phyloP scores from a whole-genome alignment of 2,113 vertebrate genomes.

The Zingel zingel region DNA sequence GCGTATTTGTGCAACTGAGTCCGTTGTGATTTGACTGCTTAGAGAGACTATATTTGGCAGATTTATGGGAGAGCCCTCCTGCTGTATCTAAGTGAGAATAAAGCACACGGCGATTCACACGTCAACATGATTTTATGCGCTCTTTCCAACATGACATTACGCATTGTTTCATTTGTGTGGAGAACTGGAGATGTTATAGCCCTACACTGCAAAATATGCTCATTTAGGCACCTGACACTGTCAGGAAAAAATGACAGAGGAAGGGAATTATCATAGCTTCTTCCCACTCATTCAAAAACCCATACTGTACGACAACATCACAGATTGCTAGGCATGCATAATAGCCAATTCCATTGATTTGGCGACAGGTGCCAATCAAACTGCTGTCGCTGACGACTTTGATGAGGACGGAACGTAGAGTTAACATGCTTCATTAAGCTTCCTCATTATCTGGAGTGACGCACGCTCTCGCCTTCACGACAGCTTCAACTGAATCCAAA shows the following conservation, averaged over 20 bases:
- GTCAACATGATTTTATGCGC: conserved; percentile 13
- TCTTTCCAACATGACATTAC: conserved; percentile 27
- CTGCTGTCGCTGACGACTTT: conserved; percentile 50
- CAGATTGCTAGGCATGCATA: conserved; percentile 65
- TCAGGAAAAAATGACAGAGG: conserved; percentile 48
- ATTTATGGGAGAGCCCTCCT: conserved; percentile 2
- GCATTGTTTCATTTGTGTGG: conserved; percentile 38
- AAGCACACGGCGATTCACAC: neutral
- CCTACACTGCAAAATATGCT: conserved; percentile 26
- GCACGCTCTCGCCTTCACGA: conserved; percentile 56
- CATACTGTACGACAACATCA: conserved; percentile 43
- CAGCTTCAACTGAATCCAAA: conserved; percentile 73
- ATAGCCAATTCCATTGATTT: conserved; percentile 65
- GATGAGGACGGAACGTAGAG: conserved; percentile 61
- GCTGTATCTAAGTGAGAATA: conserved; percentile 13
- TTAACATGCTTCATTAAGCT: conserved; percentile 74
- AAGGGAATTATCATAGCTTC: conserved; percentile 55
- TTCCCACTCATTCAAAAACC: conserved; percentile 39
- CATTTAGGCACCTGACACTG: conserved; percentile 25
- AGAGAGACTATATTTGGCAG: conserved; percentile 22
- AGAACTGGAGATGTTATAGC: conserved; percentile 42
- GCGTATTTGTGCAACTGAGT: conserved; percentile 2
- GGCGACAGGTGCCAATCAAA: conserved; percentile 76
- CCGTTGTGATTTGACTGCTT: conserved; percentile 7
- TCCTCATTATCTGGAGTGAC: conserved; percentile 69